Base-by-base conservation (phyloP, 2,797 vertebrate species). In the Sebastes jordani region DNA sequence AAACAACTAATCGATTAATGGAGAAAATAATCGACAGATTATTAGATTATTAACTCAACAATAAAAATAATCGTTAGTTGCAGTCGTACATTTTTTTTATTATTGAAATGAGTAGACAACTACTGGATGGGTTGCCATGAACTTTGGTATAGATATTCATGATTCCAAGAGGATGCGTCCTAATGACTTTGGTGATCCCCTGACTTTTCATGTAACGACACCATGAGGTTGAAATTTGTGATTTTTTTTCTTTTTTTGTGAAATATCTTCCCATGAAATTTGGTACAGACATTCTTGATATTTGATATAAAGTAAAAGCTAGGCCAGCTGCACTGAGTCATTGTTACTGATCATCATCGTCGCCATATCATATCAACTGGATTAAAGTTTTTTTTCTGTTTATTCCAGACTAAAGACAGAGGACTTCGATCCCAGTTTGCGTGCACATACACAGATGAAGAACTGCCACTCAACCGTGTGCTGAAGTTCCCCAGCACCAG, bases 381-480 rank as follows among this genome's bases (percentile, higher is more conserved):
- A 36, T 70, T 71, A 2, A 67, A 32, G 7, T 36, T 66, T 22
- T 55, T 55, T 7, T 59, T 5, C 30, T 73, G 36, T 71, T 63
- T 11, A 42, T 90, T 90, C 13, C 90, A 99, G 98, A 81, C 93
- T 73, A 95, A 86, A 70, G 94, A 95, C 49, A 87, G 82, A 81
- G 93, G 91, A 81, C 93, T 99, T 74, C 96, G 95, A 72, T 99
- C 98, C 46, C 99, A 99, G 91, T 99, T 99, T 92, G 96, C 97
- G 36, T 99, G 98, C 91, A 99, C 97, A 0, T 99, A 99, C 81
- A 95, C 91, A 84, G 97, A 97, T 0, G 97, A 96, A 5, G 93
- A 96, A 1, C 85, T 68, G 74, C 92, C 95, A 7, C 92, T 96
- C 38, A 96, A 87, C 90, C 91, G 91, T 13, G 86, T 86, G 78